Conservation (phyloP, 2,888 invertebrate genomes). For the Drosophila heteroneura region DNA sequence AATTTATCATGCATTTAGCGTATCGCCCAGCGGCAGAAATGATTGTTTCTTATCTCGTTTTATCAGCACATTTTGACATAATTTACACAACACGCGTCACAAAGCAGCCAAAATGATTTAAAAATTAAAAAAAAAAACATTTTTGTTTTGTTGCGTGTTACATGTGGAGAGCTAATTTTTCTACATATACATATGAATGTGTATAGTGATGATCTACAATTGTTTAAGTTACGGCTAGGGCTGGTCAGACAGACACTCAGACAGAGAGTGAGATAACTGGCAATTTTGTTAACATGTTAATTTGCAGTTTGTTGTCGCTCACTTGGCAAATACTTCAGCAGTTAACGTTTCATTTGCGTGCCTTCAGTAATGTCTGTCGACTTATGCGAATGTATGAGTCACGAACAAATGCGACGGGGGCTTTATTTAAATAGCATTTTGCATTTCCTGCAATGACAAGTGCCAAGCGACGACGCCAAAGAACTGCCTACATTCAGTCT, state of each 20-base stretch:
- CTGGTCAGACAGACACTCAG: conserved; percentile 27
- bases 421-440: conserved; percentile 67
- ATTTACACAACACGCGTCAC: conserved; percentile 45
- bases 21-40: conserved; percentile 8
- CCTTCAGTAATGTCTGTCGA: conserved; percentile 32
- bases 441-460: conserved; percentile 73
- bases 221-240: conserved; percentile 20
- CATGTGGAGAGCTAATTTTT: neutral
- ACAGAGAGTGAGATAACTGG: conserved; percentile 58
- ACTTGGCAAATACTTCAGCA: conserved; percentile 54
- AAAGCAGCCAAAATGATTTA: conserved; percentile 34
- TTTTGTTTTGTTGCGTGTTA: conserved; percentile 18
- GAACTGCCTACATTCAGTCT: neutral
- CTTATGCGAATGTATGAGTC: conserved; percentile 61
- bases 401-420: conserved; percentile 39
- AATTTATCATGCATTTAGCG: conserved; percentile 3
- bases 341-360: conserved; percentile 57
- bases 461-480: conserved; percentile 30
- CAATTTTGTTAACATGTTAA: conserved; percentile 78
- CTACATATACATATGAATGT: conserved; percentile 4
- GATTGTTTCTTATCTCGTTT: conserved; percentile 23
- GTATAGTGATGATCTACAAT: conserved; percentile 29
- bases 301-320: conserved; percentile 64
- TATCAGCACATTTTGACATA: conserved; percentile 51
- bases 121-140: conserved; percentile 9